A percentile compares a stretch with the other conserved stretches of the same genome.
Conservation (phyloP, 2,113 vertebrate genomes). For the Circaetus gallicus region DNA sequence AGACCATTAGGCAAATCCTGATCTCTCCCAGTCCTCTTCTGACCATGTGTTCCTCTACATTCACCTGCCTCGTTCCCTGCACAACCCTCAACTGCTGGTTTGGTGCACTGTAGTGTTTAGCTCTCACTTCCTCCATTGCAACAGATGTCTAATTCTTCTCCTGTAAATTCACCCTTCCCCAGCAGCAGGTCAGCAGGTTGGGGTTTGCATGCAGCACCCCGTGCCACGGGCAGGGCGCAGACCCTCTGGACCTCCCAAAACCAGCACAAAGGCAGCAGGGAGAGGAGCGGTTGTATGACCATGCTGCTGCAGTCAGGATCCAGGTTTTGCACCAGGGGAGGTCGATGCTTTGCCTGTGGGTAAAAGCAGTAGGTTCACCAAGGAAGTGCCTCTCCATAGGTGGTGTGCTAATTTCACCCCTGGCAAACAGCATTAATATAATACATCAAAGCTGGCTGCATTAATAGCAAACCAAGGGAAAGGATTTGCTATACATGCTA, state of each 20-base stretch:
- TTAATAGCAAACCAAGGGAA: slow-evolving; percentile 35
- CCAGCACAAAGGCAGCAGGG: not conserved
- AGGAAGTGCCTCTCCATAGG: slow-evolving; percentile 13
- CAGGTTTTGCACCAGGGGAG: not conserved
- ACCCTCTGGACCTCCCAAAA: not conserved
- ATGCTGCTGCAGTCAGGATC: not conserved
- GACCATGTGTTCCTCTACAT: not conserved
- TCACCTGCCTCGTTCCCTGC: not conserved
- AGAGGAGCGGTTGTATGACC: not conserved
- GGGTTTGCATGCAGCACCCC: not conserved
- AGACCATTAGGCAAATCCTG: not conserved
- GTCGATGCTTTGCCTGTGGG: not conserved
- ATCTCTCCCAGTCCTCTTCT: not conserved
- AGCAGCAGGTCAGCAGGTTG: not conserved
- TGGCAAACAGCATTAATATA: slow-evolving; percentile 37
- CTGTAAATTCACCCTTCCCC: not conserved
- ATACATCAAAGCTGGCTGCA: slow-evolving; percentile 30
- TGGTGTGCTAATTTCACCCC: slow-evolving; percentile 36
- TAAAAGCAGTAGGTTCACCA: not conserved
- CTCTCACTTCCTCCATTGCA: not conserved
- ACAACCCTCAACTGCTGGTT: not conserved
- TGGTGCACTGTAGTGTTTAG: not conserved
- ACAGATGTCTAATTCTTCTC: not conserved
- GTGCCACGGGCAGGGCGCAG: accelerated
- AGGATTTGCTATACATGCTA: slow-evolving; percentile 48